Evolutionary conservation across 1,140 invertebrate species (phyloP), one percentile per base, ranked within the genome.

Genomic region (Meloidogyne floridensis): DNA sequence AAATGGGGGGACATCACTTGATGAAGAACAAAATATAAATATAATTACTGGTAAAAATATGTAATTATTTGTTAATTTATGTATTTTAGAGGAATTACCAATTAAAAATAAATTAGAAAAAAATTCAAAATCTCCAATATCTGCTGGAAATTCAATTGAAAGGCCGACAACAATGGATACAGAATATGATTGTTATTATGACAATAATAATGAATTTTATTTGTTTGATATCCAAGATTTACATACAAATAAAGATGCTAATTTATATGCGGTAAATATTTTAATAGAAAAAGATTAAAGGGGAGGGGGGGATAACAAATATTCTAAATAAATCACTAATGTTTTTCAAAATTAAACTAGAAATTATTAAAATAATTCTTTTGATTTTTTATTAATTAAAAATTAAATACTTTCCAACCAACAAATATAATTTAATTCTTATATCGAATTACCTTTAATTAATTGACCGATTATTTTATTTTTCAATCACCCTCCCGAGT

Each of bases 191-290:
- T 43, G 59, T 47, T 20, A 53, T 56, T 51, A 43, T n/a, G 18
- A 65, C 10, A 59, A 20, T 77, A 59, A 42, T 43, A 54, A 43
- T 47, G 59, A 59, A 42, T 51, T 20, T 18, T 18, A 51, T 18
- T 43, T 43, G 10, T 72, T 81, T 18, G 73, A 65, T 18, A 78
- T 43, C 32, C 59, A 79, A 47, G 77, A 79, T 51, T 79, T 51
- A 32, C 77, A 79, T 72, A 79, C 77, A 32, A 77, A 70, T 72
- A 81, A 81, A 71, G 53, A 8, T 2, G 80, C 69, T n/a, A 81
- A 77, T 77, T 77, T 81, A 51, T 72, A 77, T 71, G 80, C 80
- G 2, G 80, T 81, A 81, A 80, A 18, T 42, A 13, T 32, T 32
- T 1, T 0, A 32, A 32, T 32, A 32, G 32, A 32, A 32, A 32